These are phyloP conservation scores for Acleris emargana DNA, from an alignment of 2,888 invertebrate species.

Conservation along the genomic window DNA sequence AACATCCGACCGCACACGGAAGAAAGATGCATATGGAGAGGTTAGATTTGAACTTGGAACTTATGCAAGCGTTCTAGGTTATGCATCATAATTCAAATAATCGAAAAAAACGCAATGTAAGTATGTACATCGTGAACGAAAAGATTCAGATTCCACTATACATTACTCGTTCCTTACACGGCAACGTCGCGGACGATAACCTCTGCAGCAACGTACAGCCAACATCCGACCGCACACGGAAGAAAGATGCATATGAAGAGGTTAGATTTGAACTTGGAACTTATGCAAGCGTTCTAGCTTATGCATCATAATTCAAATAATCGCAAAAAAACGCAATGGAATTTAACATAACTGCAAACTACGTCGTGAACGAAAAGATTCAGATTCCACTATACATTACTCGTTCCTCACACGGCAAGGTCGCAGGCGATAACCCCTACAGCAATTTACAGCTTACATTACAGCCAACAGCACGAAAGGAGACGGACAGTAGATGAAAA, in stretches of 20 bases:
- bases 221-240: too few relatives aligned
- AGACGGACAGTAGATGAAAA: neutral
- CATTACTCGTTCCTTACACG: constrained; percentile 12
- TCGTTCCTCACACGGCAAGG: constrained; percentile 27
- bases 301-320: neutral
- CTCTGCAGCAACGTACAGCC: neutral
- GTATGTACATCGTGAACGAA: constrained; percentile 5
- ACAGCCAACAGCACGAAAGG: too few relatives aligned
- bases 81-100: neutral
- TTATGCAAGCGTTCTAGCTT: too few relatives aligned
- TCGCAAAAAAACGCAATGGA: neutral
- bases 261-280: too few relatives aligned
- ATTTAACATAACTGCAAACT: too few relatives aligned
- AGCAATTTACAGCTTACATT: too few relatives aligned
- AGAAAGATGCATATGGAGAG: too few relatives aligned
- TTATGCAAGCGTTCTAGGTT: too few relatives aligned
- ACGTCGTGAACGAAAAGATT: too few relatives aligned
- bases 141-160: constrained; percentile 10
- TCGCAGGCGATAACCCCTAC: constrained; percentile 28
- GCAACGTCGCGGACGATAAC: constrained; percentile 35
- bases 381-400: constrained; percentile 1
- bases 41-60: too few relatives aligned
- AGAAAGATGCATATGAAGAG: too few relatives aligned
- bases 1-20: too few relatives aligned
- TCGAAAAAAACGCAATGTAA: neutral